Evolutionary conservation across 2,888 invertebrate genomes (phyloP), one percentile per base, ranked within the genome.

Genomic region (Neria commutata): DNA sequence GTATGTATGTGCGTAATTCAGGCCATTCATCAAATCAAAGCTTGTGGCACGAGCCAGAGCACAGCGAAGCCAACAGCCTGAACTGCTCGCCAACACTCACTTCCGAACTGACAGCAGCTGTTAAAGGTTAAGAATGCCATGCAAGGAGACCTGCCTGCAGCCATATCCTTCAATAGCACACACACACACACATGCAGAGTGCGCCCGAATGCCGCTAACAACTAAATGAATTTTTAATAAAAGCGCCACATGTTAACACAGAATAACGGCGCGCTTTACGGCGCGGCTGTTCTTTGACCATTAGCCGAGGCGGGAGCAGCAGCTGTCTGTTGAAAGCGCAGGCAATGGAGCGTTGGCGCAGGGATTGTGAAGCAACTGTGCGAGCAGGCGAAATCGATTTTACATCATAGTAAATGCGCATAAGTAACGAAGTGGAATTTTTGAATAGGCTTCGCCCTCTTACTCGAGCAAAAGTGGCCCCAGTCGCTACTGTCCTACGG

Each of bases 151-250:
- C 6, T 29, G 29, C 6, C 6, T 6, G 6, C 29, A 29, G 29
- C 29, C 29, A 8, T 29, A 29, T 11, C 11, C 29, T 29, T 6
- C 29, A 29, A 29, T 29, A 6, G 11, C 29, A 29, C 29, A 29
- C 29, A 29, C 29, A 29, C 29, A 29, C 29, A 29, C 29, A 42
- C 42, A 42, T 4, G 21, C 4, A 42, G 17, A 11, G 6, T 29
- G 29, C 29, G 11, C 29, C 11, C n/a, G 11, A 6, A 37, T 37
- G 4, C n/a, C n/a, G 37, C 6, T 14, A 37, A 4, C 17, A 42
- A 19, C 21, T 42, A 73, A 72, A 72, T 72, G 74, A 73, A 74
- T 72, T 72, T 72, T 74, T 72, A 74, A 74, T 74, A 72, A 72
- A 72, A 74, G 73, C 71, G 60, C 74, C 74, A 72, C 70, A 72